Base-by-base conservation (phyloP, 1,140 invertebrate species). In the Drosophila triauraria region DNA sequence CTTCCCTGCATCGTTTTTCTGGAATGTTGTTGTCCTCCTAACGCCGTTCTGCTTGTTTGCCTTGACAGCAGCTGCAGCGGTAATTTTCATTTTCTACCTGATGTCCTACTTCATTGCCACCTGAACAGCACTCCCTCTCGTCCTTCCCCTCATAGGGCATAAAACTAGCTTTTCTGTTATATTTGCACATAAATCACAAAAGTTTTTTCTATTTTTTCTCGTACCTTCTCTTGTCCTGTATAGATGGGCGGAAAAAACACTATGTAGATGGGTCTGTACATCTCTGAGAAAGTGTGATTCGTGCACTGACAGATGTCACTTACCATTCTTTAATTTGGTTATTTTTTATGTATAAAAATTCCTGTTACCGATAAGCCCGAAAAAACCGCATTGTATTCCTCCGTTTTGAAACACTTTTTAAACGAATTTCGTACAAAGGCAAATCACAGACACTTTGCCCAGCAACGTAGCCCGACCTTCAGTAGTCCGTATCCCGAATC, bases 171-270 rank as follows among this genome's bases (percentile, higher is more conserved):
- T 79, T 86, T 87, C 79, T 87, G 51, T 65, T 82, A 50, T 87
- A 87, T 87, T 86, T 87, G 76, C 83, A 87, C 80, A 86, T 86
- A 86, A 87, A 86, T 86, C 83, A 82, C 83, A 87, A 76, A 87
- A 86, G 76, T 86, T 86, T 83, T 69, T 65, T 56, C 48, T 72
- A 84, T 80, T 78, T 77, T 74, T 80, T 69, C 77, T 9, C 32
- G 32, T 35, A 60, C 71, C 57, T 17, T 48, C 67, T 30, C 61
- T 47, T 79, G 51, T 63, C 64, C 38, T 64, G 17, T 38, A 54
- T 54, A 20, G 51, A 54, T 20, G 35, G 57, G 23, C 12, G 8
- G 38, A 17, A 25, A 17, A 25, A n/a, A 35, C 32, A 32, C 50
- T 35, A 7, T 20, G 32, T 54, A 23, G 32, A 54, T 38, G 32